Percentiles rank a stretch among this genome's conserved stretches.
Evolutionary conservation across 2,888 invertebrate genomes (phyloP).

Genomic region (Melanostoma scalare): DNA sequence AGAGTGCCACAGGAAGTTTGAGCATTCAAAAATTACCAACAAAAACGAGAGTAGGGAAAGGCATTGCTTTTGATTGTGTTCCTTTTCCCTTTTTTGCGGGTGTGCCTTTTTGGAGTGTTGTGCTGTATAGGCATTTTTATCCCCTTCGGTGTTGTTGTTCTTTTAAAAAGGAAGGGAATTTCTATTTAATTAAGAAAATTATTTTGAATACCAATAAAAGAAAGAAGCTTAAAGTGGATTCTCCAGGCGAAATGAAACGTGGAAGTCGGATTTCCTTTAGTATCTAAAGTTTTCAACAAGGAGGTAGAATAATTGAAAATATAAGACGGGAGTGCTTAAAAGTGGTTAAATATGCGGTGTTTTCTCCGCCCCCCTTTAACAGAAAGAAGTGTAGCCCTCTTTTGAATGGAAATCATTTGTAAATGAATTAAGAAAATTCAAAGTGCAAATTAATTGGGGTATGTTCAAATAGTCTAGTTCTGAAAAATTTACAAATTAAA

Average conservation of each 20-base stretch:
- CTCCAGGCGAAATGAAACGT: neutral
- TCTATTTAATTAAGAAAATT: conserved; percentile 57
- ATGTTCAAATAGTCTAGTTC: too few relatives aligned
- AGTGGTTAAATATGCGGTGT: too few relatives aligned
- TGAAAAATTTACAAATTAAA: too few relatives aligned
- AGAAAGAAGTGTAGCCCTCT: too few relatives aligned
- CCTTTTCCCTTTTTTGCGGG: conserved; percentile 3
- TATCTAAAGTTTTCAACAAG: too few relatives aligned
- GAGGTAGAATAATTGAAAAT: too few relatives aligned
- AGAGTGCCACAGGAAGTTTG: conserved; percentile 8
- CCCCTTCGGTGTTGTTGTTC: neutral
- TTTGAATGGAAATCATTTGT: too few relatives aligned
- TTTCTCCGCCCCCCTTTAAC: too few relatives aligned
- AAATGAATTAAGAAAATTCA: too few relatives aligned
- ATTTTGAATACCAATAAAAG: neutral
- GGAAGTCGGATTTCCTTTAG: neutral
- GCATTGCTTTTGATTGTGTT: conserved; percentile 8
- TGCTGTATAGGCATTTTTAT: conserved; percentile 3
- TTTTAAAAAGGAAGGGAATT: neutral
- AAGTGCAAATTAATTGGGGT: too few relatives aligned
- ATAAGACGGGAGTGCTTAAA: too few relatives aligned
- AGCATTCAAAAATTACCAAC: neutral
- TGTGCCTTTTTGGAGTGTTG: conserved; percentile 4
- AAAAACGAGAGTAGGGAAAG: neutral
- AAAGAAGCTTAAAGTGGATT: neutral